Evolutionary conservation across 2,113 vertebrate species (phyloP).

Genomic region (Phyllostomus hastatus): DNA sequence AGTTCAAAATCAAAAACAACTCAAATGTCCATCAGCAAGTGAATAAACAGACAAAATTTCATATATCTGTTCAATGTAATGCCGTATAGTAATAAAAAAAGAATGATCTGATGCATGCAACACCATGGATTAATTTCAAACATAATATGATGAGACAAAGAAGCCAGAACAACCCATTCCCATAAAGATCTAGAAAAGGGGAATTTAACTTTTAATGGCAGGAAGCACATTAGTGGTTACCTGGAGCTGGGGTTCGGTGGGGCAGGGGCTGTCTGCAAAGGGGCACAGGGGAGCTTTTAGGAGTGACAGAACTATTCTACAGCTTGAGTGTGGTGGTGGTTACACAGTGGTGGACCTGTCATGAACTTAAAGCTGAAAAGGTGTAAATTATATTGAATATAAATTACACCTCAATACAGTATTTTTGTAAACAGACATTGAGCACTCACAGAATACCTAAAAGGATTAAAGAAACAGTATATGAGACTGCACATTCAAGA

Average conservation of each 20-base stretch:
- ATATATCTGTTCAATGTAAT: not conserved
- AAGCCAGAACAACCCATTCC: not conserved
- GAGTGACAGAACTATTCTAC: not conserved
- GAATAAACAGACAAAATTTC: not conserved
- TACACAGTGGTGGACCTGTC: not conserved
- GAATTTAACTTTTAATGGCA: not conserved
- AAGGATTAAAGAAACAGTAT: not conserved
- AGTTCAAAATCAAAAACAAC: not conserved
- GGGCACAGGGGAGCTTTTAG: not conserved
- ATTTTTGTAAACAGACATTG: not conserved
- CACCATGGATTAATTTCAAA: not conserved
- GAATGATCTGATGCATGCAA: not conserved
- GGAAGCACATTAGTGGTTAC: not conserved
- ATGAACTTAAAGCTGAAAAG: not conserved
- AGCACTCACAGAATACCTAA: not conserved
- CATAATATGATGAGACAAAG: not conserved
- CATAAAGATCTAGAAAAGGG: not conserved
- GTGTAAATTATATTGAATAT: not conserved
- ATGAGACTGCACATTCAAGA: not conserved
- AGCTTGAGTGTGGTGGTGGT: not conserved
- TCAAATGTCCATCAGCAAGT: not conserved
- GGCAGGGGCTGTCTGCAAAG: not conserved
- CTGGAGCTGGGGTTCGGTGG: not conserved
- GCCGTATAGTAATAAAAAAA: not conserved
- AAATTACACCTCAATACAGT: not conserved